Base-by-base conservation (phyloP, 2,888 invertebrate genomes). In the Agrotis puta region DNA sequence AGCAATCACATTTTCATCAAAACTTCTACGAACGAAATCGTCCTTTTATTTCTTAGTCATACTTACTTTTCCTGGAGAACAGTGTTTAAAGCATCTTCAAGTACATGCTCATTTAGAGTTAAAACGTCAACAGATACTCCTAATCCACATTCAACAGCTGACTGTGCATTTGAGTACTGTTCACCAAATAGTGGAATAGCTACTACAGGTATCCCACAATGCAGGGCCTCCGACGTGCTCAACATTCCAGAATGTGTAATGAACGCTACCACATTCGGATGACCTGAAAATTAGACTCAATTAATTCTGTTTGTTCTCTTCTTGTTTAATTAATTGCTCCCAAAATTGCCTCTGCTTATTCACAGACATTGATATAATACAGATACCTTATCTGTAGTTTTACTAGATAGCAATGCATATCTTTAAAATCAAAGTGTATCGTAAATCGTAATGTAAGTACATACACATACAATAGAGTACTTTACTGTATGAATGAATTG, bases 151-250 rank as follows among this genome's bases (percentile, higher is more conserved):
- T 94, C 94, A 77, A 93, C 91, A 6, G 95, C 86, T 2, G 94
- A 92, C 61, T 88, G 90, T 22, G 96, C 94, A 84, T 97, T 96
- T 2, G 92, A 91, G 79, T 92, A 92, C 84, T 97, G 96, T 82
- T 97, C 97, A 11, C 96, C 96, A 83, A 94, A 96, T 68, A 96
- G 92, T 13, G 97, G 97, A 83, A 96, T 93, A 50, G 94, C 92
- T 9, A 97, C 82, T 48, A 95, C 89, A 39, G 96, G 89, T 7
- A 88, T 83, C 47, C 89, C 89, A 70, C 87, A 88, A 74, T 96
- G 93, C 53, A 96, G 93, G 4, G 96, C 95, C 85, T 97, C 96
- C 6, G 93, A 94, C 6, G 93, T 92, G 63, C 96, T 96, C 72
- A 96, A 85, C 83, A 96, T 93, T 18, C 96, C 96, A 18, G 95